A percentile compares a stretch with the other conserved stretches of the same genome.
Evolutionary conservation across 2,113 vertebrate species (phyloP).

Genomic region (Paratilapia polleni): DNA sequence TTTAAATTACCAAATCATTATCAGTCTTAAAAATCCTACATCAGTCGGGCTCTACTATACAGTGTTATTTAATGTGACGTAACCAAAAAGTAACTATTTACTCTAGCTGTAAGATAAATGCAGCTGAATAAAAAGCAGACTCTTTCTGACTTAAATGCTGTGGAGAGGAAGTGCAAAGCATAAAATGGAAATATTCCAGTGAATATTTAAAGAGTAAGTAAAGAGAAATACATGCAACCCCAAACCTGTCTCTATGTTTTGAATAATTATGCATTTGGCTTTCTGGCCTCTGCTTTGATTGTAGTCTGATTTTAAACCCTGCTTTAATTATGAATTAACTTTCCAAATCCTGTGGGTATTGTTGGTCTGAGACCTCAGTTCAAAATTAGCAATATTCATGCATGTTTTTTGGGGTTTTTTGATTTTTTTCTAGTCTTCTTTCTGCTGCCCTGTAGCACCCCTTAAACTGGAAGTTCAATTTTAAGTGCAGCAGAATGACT

Average conservation of each 20-base stretch:
- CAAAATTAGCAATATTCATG: neutral
- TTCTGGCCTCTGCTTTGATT: neutral
- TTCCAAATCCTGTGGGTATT: neutral
- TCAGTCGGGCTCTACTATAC: too few relatives aligned
- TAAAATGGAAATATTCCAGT: neutral
- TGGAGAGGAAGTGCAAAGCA: neutral
- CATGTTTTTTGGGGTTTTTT: too few relatives aligned
- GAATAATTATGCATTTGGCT: neutral
- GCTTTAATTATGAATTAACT: constrained; percentile 4
- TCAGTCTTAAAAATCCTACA: too few relatives aligned
- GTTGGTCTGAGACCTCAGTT: neutral
- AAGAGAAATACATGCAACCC: neutral
- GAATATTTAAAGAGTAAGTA: neutral
- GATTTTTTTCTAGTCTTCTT: constrained; percentile 8
- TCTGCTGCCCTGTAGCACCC: neutral
- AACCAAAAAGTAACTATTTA: neutral
- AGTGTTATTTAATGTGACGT: neutral
- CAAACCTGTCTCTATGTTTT: neutral
- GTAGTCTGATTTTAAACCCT: neutral
- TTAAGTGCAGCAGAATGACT: constrained; percentile 1
- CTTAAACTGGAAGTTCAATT: neutral
- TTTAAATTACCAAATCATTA: too few relatives aligned
- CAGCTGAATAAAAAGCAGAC: neutral
- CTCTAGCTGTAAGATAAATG: neutral
- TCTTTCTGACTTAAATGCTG: neutral